phyloP scores from a whole-genome alignment of 2,113 vertebrate genomes.

The Oncorhynchus gorbuscha region DNA sequence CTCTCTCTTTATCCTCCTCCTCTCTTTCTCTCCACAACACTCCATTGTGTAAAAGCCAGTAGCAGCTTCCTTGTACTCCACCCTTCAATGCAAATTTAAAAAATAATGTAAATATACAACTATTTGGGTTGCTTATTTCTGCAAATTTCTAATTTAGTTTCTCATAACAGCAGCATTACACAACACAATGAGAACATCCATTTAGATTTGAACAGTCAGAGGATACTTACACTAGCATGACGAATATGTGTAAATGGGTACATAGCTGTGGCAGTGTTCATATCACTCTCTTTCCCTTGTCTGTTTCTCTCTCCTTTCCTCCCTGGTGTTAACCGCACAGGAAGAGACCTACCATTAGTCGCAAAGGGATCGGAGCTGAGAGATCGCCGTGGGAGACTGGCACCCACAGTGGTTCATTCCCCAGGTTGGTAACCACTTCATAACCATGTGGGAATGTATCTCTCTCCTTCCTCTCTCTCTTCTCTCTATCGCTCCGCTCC shows the following conservation, averaged over 20 bases:
- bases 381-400: constrained; percentile 13
- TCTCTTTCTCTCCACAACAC: background rate
- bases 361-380: constrained; percentile 18
- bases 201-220: background rate
- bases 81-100: too few species aligned
- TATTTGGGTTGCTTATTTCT: too few species aligned
- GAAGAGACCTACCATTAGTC: constrained; percentile 24
- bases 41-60: background rate
- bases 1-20: too few species aligned
- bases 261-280: background rate
- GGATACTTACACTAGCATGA: background rate
- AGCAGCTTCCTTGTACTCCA: background rate
- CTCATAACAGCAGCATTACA: too few species aligned
- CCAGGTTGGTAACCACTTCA: constrained; percentile 15
- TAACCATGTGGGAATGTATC: background rate
- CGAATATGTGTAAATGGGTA: background rate
- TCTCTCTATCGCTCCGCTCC: too few species aligned
- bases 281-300: constrained; percentile 5
- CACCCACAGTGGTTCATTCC: constrained; percentile 18
- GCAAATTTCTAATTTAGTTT: too few species aligned
- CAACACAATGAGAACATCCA: too few species aligned
- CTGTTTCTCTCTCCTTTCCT: background rate
- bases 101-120: too few species aligned
- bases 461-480: too few species aligned
- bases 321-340: constrained; percentile 28